phyloP scores from a whole-genome alignment of 2,113 vertebrate genomes.

The Notiomystis cincta region DNA sequence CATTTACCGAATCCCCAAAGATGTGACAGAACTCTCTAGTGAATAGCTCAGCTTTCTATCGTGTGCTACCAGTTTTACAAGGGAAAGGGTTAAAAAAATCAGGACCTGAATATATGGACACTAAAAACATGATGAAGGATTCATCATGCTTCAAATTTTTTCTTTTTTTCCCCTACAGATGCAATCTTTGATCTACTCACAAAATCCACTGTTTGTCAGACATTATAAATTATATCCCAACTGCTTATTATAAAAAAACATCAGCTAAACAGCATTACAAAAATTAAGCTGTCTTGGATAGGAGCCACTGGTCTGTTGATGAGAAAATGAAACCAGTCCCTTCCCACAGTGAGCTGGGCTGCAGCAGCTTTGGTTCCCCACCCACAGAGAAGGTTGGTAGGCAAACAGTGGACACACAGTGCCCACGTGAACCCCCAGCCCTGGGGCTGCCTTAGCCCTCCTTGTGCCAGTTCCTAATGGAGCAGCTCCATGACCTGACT shows the following conservation, averaged over 20 bases:
- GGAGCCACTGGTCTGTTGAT: background rate
- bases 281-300: background rate
- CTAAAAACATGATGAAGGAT: background rate
- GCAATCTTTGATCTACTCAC: background rate
- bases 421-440: accelerated
- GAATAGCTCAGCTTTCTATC: background rate
- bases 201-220: background rate
- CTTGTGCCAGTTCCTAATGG: accelerated
- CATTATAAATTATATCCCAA: background rate
- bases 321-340: background rate
- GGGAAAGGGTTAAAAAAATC: background rate
- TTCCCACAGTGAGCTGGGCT: background rate
- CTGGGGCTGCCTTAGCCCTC: background rate
- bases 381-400: background rate
- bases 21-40: too few relatives aligned
- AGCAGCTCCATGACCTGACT: accelerated
- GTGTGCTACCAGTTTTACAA: background rate
- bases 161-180: background rate
- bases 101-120: background rate
- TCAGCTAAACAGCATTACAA: background rate
- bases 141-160: background rate
- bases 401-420: accelerated
- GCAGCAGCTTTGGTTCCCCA: background rate
- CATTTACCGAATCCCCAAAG: background rate
- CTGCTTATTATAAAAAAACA: background rate